Base-by-base conservation (phyloP, 2,888 invertebrate species). In the Acrobasis suavella region DNA sequence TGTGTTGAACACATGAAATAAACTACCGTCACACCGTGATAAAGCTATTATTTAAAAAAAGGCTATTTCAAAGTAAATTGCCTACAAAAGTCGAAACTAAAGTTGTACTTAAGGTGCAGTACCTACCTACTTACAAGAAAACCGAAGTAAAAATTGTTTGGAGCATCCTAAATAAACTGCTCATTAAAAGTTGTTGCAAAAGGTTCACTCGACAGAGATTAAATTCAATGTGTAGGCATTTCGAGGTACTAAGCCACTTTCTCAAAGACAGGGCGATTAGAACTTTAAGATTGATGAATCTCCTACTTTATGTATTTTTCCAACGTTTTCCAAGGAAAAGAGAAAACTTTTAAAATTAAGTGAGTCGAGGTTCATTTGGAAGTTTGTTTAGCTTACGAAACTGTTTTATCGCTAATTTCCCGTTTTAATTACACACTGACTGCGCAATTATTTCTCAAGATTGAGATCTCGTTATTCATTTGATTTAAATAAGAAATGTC, bases 281-380 rank as follows among this genome's bases (percentile, higher is more conserved):
- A 86, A 86, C 73, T 87, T 87, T 78, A 81, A 86, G 85, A 87
- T 86, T 86, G 86, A 89, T 88, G 86, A 82, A 81, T 81, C 71
- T 70, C 62, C 69, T 69, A 71, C 76, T 78, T 71, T 75, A 83
- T 78, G 78, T 79, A 74, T 76, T 80, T 81, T 77, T 72, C 71
- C 67, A 63, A 58, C 69, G 67, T 72, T 74, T 75, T 76, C 64
- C 67, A 64, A 70, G 66, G 67, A 66, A 73, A 72, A 10, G 10
- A 46, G 22, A 62, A 62, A 61, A 46, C 55, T 61, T 54, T 49
- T 10, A 42, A 52, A 60, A 42, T 54, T 51, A 39, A 32, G 32
- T 32, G 8, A 32, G 17, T 22, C 12, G 16, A 42, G 39, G 42
- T 17, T 46, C 17, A 22, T 46, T 56, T 42, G 2, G 39, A 56